Percentiles rank a stretch among this genome's conserved stretches.
Evolutionary conservation across 1,140 invertebrate species (phyloP).

Genomic region (Pomacea maculata): DNA sequence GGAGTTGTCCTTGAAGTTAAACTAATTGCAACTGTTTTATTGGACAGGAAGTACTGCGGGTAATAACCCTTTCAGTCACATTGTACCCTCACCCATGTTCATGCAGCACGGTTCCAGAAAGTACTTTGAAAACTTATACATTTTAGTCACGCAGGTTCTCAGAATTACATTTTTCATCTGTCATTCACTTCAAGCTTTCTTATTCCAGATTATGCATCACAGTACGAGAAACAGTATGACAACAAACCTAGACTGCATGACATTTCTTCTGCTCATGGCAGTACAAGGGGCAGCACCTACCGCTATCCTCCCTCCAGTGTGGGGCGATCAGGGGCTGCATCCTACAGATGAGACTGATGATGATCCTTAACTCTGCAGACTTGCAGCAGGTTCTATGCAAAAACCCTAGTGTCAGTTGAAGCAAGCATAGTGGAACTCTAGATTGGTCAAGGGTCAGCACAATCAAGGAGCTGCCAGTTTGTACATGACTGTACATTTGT

Average conservation of each 20-base stretch:
- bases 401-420: no score
- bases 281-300: slow-evolving; percentile 24
- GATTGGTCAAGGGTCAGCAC: no score
- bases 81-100: not conserved
- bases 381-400: no score
- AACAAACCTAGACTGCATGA: slow-evolving; percentile 50
- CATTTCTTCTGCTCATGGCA: slow-evolving; percentile 25
- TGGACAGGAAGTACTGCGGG: no score
- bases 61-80: no score
- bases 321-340: not conserved
- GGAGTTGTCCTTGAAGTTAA: not conserved
- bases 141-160: not conserved
- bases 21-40: not conserved
- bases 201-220: slow-evolving; percentile 38
- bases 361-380: no score
- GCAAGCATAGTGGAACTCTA: no score
- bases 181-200: not conserved
- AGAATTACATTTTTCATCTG: not conserved
- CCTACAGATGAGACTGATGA: no score
- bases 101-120: not conserved
- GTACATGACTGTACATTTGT: no score
- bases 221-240: slow-evolving; percentile 52
- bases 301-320: slow-evolving; percentile 11
- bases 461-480: no score
- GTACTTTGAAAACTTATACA: not conserved